These are phyloP conservation scores for Diarsia dahlii DNA, from an alignment of 2,888 invertebrate species.

Conservation along the genomic window DNA sequence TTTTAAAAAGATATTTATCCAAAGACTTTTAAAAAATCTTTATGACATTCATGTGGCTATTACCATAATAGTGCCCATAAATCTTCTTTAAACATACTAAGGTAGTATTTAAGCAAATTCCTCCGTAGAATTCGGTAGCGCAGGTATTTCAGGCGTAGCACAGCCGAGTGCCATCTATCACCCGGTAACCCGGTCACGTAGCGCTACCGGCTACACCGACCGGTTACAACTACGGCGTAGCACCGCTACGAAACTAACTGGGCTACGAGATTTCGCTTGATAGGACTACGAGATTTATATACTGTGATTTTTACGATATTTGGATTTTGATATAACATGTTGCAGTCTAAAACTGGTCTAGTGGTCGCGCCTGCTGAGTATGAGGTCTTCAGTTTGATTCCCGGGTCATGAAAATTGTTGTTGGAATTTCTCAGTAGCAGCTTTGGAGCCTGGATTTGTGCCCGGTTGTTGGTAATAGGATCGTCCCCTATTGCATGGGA, in stretches of 20 bases:
- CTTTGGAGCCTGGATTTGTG: not conserved
- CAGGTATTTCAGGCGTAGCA: constrained; percentile 24
- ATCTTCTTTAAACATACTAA: constrained; percentile 5
- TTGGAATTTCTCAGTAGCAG: not conserved
- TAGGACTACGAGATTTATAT: constrained; percentile 13
- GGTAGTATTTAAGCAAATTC: constrained; percentile 35
- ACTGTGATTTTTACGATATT: not conserved
- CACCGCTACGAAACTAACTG: constrained; percentile 67
- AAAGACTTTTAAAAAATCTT: too few species aligned
- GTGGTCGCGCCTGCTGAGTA: not conserved
- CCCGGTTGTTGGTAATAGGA: not conserved
- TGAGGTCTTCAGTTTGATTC: not conserved
- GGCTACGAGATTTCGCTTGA: constrained; percentile 68
- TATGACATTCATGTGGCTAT: too few species aligned
- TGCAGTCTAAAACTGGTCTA: not conserved
- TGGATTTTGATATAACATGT: not conserved
- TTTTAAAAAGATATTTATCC: too few species aligned
- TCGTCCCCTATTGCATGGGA: not conserved
- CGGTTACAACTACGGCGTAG: constrained; percentile 46
- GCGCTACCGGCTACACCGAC: constrained; percentile 50
- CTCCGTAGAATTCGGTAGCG: constrained; percentile 17
- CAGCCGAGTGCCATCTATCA: constrained; percentile 75
- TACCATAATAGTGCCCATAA: too few species aligned
- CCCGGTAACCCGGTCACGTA: constrained; percentile 81
- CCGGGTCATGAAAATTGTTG: not conserved